These are phyloP conservation scores for Embidobia sp. DNA, from an alignment of 2,888 invertebrate species.

Conservation along the genomic window DNA sequence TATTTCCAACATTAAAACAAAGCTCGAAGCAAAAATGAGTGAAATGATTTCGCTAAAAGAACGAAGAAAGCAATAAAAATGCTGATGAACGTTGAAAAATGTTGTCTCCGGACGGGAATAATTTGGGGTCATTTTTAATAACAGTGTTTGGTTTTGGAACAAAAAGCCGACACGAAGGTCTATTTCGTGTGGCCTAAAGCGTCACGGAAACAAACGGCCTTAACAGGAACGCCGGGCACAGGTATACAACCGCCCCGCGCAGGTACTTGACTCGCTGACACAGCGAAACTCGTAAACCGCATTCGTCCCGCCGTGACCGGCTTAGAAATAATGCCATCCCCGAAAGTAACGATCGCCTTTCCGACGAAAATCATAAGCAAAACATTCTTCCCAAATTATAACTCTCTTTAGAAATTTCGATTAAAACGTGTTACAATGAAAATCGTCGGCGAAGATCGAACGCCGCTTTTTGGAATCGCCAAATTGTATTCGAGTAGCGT, in stretches of 20 bases:
- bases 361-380: slow-evolving; percentile 16
- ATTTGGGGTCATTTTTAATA: slow-evolving; percentile 47
- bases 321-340: slow-evolving; percentile 44
- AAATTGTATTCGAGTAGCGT: not conserved
- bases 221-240: slow-evolving; percentile 40
- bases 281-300: slow-evolving; percentile 54
- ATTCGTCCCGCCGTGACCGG: slow-evolving; percentile 26
- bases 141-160: slow-evolving; percentile 45
- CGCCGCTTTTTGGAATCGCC: not conserved
- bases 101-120: slow-evolving; percentile 32
- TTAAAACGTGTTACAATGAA: not conserved
- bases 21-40: too few species aligned
- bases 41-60: too few species aligned
- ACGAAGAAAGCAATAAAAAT: slow-evolving; percentile 26
- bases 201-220: slow-evolving; percentile 46
- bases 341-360: slow-evolving; percentile 35
- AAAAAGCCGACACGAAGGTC: slow-evolving; percentile 37
- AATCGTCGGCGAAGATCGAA: not conserved
- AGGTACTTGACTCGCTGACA: slow-evolving; percentile 59
- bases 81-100: slow-evolving; percentile 31
- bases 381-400: slow-evolving; percentile 46
- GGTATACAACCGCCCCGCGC: slow-evolving; percentile 33
- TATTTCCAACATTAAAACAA: too few species aligned
- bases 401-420: slow-evolving; percentile 27
- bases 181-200: slow-evolving; percentile 50